These are phyloP conservation scores for Ammodytes marinus DNA, from an alignment of 2,113 vertebrate genomes.

Conservation along the genomic window DNA sequence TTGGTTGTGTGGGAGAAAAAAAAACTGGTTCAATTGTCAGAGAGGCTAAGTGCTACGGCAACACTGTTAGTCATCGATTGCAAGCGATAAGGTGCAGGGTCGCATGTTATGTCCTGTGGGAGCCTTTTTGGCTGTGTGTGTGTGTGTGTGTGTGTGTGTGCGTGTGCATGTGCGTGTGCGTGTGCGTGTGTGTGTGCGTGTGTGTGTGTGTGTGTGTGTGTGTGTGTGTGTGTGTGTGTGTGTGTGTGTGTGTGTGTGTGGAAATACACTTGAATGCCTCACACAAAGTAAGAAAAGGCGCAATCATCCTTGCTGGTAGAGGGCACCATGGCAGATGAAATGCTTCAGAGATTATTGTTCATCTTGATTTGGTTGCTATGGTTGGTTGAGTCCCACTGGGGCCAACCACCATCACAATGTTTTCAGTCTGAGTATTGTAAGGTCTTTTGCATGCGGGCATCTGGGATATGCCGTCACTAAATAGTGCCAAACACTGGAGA, in stretches of 20 bases:
- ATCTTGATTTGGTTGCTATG: slow-evolving; percentile 46
- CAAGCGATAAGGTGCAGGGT: slow-evolving; percentile 48
- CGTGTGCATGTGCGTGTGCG: neutral
- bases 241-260: slow-evolving; percentile 9
- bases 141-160: slow-evolving; percentile 9
- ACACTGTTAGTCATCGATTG: slow-evolving; percentile 52
- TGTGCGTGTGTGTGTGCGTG: slow-evolving; percentile 7
- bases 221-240: slow-evolving; percentile 9
- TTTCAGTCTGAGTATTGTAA: slow-evolving; percentile 11
- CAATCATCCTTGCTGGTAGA: slow-evolving; percentile 34
- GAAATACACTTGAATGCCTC: slow-evolving; percentile 19
- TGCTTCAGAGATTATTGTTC: slow-evolving; percentile 40
- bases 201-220: slow-evolving; percentile 2
- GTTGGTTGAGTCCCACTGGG: slow-evolving; percentile 19
- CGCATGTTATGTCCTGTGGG: slow-evolving; percentile 38
- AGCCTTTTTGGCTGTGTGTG: slow-evolving; percentile 16
- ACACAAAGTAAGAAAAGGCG: slow-evolving; percentile 28
- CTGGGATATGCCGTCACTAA: neutral
- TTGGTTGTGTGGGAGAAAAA: slow-evolving; percentile 43
- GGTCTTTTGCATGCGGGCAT: slow-evolving; percentile 18
- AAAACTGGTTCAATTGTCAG: slow-evolving; percentile 45
- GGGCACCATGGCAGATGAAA: slow-evolving; percentile 1
- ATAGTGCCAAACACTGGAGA: neutral
- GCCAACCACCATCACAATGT: slow-evolving; percentile 25
- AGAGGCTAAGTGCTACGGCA: slow-evolving; percentile 48